These are phyloP conservation scores for Melanerpes formicivorus DNA, from an alignment of 2,113 vertebrate genomes.

Conservation along the genomic window DNA sequence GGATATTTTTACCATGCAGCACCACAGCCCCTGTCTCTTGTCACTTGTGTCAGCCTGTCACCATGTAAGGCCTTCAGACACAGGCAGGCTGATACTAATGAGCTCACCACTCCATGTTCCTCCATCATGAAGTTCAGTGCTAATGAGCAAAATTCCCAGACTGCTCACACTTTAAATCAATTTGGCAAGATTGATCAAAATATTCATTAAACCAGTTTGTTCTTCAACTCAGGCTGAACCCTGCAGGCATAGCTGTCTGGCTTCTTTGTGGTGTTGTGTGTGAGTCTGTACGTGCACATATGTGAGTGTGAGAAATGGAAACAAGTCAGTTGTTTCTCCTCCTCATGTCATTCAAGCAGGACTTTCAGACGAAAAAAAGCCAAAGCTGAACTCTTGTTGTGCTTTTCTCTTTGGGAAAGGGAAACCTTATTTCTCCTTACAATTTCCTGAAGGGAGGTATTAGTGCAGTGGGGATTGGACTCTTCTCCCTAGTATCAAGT, in stretches of 20 bases:
- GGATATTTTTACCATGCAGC: conserved; percentile 37
- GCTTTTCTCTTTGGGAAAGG: neutral
- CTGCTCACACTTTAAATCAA: conserved; percentile 32
- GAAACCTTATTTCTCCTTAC: too few species aligned
- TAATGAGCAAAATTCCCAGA: conserved; percentile 60
- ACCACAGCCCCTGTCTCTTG: conserved; percentile 15
- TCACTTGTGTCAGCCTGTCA: conserved; percentile 43
- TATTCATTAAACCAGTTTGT: conserved; percentile 56
- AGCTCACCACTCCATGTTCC: conserved; percentile 24
- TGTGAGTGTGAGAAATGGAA: neutral
- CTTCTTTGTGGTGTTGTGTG: neutral
- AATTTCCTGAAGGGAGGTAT: too few species aligned
- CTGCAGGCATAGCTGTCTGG: neutral
- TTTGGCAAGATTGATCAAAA: conserved; percentile 59
- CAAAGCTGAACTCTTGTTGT: neutral
- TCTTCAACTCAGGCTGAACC: conserved; percentile 35
- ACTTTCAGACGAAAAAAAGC: neutral
- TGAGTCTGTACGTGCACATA: neutral
- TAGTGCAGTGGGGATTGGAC: too few species aligned
- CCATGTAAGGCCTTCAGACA: neutral
- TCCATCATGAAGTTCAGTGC: conserved; percentile 12
- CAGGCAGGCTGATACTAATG: conserved; percentile 37
- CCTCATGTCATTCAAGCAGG: neutral
- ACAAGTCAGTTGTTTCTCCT: neutral
- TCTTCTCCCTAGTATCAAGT: too few species aligned